These are phyloP conservation scores for Corvus moneduloides DNA, from an alignment of 2,113 vertebrate species.

Conservation along the genomic window DNA sequence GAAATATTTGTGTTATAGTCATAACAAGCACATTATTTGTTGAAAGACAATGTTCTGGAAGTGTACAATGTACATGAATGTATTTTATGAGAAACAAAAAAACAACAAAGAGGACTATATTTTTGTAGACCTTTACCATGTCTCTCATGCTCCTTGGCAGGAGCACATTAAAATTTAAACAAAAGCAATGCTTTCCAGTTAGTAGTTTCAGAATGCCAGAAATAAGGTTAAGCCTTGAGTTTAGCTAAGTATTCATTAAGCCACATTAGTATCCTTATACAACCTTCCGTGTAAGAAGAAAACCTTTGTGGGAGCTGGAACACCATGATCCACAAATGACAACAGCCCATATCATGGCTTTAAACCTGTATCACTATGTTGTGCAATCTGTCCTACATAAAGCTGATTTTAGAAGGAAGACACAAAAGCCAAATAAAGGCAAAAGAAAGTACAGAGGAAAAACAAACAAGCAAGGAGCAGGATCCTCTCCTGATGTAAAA, in stretches of 20 bases:
- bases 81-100: slow-evolving; percentile 59
- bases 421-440: neutral
- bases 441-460: neutral
- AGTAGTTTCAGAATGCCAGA: slow-evolving; percentile 38
- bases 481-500: neutral
- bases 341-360: neutral
- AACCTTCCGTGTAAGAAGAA: neutral
- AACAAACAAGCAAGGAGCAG: neutral
- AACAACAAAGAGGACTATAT: neutral
- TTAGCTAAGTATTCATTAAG: slow-evolving; percentile 3
- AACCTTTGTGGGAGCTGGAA: neutral
- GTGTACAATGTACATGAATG: neutral
- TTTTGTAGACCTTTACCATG: neutral
- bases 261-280: neutral
- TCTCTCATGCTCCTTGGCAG: neutral
- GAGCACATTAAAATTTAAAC: neutral
- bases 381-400: neutral
- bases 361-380: neutral
- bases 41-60: slow-evolving; percentile 30
- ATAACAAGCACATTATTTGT: neutral
- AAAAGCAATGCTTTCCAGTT: slow-evolving; percentile 29
- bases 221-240: slow-evolving; percentile 8
- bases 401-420: neutral
- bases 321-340: neutral
- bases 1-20: neutral